A percentile compares a stretch with the other conserved stretches of the same genome.
Conservation (phyloP, 2,888 invertebrate genomes). For the Xylota segnis region DNA sequence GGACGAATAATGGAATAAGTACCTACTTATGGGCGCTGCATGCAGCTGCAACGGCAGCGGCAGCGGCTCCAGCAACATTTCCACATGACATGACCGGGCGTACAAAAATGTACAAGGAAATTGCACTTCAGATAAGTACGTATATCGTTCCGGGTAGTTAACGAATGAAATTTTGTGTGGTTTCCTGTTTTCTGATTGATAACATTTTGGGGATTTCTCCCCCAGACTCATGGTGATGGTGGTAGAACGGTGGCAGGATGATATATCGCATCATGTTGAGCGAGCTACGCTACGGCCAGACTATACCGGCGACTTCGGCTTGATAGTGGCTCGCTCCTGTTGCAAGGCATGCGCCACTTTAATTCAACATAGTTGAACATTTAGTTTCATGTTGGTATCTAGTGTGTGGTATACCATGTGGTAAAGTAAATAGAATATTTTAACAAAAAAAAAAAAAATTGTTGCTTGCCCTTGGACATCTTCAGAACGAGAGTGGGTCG, state of each 20-base stretch:
- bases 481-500: constrained; percentile 10
- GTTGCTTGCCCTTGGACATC: constrained; percentile 40
- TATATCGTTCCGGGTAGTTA: constrained; percentile 78
- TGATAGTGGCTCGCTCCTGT: constrained; percentile 52
- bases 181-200: constrained; percentile 79
- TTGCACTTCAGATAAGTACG: constrained; percentile 78
- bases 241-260: constrained; percentile 52
- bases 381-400: constrained; percentile 20
- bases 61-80: constrained; percentile 43
- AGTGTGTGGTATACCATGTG: not conserved
- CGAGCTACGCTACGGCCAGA: not conserved
- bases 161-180: constrained; percentile 78
- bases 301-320: not conserved
- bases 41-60: constrained; percentile 51
- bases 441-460: constrained; percentile 47
- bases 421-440: constrained; percentile 71
- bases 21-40: constrained; percentile 74
- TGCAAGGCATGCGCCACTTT: constrained; percentile 48
- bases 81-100: constrained; percentile 74
- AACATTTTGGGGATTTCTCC: constrained; percentile 73
- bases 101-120: constrained; percentile 78
- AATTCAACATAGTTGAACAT: constrained; percentile 44
- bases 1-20: constrained; percentile 76
- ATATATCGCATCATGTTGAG: constrained; percentile 59
- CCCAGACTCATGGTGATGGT: constrained; percentile 13